phyloP scores from a whole-genome alignment of 1,140 invertebrate genomes.

The Drosophila rhopaloa region DNA sequence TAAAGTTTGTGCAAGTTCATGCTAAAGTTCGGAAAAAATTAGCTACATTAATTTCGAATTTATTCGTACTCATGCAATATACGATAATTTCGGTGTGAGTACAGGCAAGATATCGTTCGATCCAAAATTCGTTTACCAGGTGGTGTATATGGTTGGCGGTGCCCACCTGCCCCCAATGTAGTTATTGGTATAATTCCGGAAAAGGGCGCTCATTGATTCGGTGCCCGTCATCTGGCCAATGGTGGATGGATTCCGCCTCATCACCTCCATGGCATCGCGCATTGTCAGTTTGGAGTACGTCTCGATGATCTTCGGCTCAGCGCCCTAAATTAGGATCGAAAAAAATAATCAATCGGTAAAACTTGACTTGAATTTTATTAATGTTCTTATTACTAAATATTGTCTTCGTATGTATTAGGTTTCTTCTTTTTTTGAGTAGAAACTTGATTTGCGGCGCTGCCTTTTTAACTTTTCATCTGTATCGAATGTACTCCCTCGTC shows the following conservation, averaged over 20 bases:
- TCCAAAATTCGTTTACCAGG: slow-evolving; percentile 85
- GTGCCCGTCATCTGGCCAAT: slow-evolving; percentile 93
- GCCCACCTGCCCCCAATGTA: slow-evolving; percentile 92
- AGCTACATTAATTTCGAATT: slow-evolving; percentile 48
- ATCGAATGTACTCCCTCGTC: neutral
- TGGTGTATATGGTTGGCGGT: slow-evolving; percentile 84
- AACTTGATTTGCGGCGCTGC: slow-evolving; percentile 2
- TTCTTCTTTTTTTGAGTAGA: slow-evolving; percentile 1
- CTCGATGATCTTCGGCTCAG: slow-evolving; percentile 97
- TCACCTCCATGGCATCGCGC: slow-evolving; percentile 96
- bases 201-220: slow-evolving; percentile 95
- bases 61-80: slow-evolving; percentile 65
- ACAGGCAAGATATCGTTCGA: slow-evolving; percentile 47
- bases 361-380: neutral
- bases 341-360: neutral
- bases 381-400: slow-evolving; percentile 15
- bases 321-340: slow-evolving; percentile 86
- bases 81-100: slow-evolving; percentile 43
- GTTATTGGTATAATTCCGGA: slow-evolving; percentile 93
- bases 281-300: slow-evolving; percentile 97
- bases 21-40: slow-evolving; percentile 28
- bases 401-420: neutral
- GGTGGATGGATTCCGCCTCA: slow-evolving; percentile 93
- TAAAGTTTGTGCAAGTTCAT: slow-evolving; percentile 60
- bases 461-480: neutral